Base-by-base conservation (phyloP, 2,113 vertebrate species). In the Paratilapia polleni region DNA sequence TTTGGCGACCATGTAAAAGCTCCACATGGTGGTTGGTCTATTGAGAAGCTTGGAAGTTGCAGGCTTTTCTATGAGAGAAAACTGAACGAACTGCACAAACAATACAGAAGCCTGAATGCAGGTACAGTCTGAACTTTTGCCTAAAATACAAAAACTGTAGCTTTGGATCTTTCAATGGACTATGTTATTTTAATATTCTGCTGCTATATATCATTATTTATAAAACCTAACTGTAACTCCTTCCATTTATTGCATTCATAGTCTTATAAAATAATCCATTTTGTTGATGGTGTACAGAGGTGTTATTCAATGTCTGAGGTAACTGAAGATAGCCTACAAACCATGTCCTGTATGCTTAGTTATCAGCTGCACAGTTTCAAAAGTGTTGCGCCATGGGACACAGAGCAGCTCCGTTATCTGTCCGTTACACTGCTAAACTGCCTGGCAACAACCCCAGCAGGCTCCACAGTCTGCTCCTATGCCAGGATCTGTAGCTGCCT, bases 361-460 rank as follows among this genome's bases (percentile, higher is more conserved):
- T 89, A 88, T 90, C 87, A 84, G 76, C 86, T 77, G 74, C 49
- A 58, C 62, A 77, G 2, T 78, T 89, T 70, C 34, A 62, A 63
- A 90, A 84, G 73, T 83, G 52, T 73, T 57, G 59, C 14, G 38
- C 76, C 24, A 11, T 15, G 47, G 82, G 75, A 91, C 80, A 63
- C 56, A 63, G 62, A 84, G 78, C 78, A 78, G 49, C 77, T 82
- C 52, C 58, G 77, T 86, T 93, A 89, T 94, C 90, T 90, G 64
- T 57, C 26, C 12, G 19, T 41, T 15, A 58, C 84, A 90, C 75
- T 6, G 57, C 60, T 78, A 77, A 89, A 92, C 77, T 93, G 89
- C 93, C 86, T 80, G 85, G 87, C 87, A 89, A 92, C 91, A 82
- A 83, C 54, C 76, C 8, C 17, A 2, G 63, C 41, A 34, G 47